phyloP scores from a whole-genome alignment of 2,797 vertebrate genomes.

The Graptemys geographica region DNA sequence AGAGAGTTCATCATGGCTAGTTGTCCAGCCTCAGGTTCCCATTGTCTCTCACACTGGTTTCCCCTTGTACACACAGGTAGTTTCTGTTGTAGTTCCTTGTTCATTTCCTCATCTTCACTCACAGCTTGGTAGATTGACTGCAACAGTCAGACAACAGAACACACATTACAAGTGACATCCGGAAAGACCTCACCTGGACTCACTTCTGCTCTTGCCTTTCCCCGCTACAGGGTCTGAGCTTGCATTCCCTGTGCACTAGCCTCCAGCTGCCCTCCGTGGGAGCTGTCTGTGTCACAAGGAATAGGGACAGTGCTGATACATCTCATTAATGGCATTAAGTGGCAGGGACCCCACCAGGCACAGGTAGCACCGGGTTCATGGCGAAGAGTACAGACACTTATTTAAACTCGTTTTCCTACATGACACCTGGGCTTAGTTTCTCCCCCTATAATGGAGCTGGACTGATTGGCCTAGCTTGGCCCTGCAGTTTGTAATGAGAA shows the following conservation, averaged over 20 bases:
- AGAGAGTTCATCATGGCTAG: fast-evolving
- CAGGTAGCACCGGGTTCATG: not conserved
- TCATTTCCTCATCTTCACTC: not conserved
- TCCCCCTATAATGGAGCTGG: too few relatives aligned
- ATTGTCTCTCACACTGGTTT: not conserved
- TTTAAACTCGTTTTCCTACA: too few relatives aligned
- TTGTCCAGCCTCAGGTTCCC: not conserved
- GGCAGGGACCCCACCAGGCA: not conserved
- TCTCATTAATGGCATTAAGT: not conserved
- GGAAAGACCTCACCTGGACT: not conserved
- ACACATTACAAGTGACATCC: not conserved
- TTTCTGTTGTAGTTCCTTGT: not conserved
- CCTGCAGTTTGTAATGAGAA: too few relatives aligned
- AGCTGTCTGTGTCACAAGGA: not conserved
- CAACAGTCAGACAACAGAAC: not conserved
- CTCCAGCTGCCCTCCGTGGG: not conserved
- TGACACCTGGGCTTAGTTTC: too few relatives aligned
- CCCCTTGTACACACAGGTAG: not conserved
- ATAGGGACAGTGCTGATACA: not conserved
- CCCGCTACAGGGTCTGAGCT: not conserved
- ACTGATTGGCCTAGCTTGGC: too few relatives aligned
- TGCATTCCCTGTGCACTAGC: not conserved
- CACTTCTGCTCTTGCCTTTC: not conserved
- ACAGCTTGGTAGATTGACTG: not conserved
- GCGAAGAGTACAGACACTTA: too few relatives aligned